Evolutionary conservation across 2,113 vertebrate species (phyloP).

Genomic region (Paraplagusia blochii): DNA sequence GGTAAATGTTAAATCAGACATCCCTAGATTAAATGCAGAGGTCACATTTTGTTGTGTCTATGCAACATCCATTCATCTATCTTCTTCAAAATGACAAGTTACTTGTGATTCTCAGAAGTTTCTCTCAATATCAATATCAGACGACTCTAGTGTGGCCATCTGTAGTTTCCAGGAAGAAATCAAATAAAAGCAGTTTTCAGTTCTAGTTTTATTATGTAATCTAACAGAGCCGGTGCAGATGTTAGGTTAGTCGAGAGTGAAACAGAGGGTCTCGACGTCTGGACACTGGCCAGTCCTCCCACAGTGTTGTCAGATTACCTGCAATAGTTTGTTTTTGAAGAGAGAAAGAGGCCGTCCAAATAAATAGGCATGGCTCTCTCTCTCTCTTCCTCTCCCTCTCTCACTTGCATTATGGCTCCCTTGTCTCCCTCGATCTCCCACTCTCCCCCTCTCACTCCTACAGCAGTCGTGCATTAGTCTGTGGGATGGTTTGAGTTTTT

Average conservation of each 20-base stretch:
- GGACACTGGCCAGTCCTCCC: slow-evolving; percentile 56
- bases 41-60: too few species aligned
- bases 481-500: slow-evolving; percentile 72
- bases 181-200: slow-evolving; percentile 57
- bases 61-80: too few species aligned
- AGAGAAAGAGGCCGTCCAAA: slow-evolving; percentile 67
- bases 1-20: too few species aligned
- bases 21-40: too few species aligned
- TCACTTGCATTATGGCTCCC: not conserved
- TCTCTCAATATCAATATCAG: too few species aligned
- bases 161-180: slow-evolving; percentile 46
- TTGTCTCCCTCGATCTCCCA: not conserved
- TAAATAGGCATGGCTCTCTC: slow-evolving; percentile 66
- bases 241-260: slow-evolving; percentile 23
- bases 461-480: slow-evolving; percentile 61
- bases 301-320: slow-evolving; percentile 65
- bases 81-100: too few species aligned
- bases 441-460: slow-evolving; percentile 26
- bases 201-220: slow-evolving; percentile 58
- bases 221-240: slow-evolving; percentile 61
- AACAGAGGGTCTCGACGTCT: slow-evolving; percentile 42
- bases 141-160: too few species aligned
- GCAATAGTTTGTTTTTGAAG: slow-evolving; percentile 71
- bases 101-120: too few species aligned
- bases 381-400: slow-evolving; percentile 33